Conservation (phyloP, 2,797 vertebrate species). For the Muscicapa comitata region DNA sequence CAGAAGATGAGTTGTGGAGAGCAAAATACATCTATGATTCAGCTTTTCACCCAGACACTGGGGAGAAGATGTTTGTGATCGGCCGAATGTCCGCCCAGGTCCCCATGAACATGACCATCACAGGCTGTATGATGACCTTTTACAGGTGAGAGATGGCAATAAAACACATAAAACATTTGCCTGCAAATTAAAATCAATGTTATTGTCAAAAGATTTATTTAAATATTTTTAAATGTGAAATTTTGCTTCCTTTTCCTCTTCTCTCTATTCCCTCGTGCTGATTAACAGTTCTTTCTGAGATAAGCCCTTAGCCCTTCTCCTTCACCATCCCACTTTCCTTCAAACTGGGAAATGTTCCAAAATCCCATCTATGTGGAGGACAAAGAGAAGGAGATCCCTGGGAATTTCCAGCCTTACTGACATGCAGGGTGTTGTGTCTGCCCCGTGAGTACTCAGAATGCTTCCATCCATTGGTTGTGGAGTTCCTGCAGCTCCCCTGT, state of each 20-base stretch:
- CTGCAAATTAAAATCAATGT: background rate
- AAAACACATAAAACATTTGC: background rate
- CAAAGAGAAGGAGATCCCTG: background rate
- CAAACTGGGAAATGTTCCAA: background rate
- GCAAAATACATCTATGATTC: conserved; percentile 97
- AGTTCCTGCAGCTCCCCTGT: background rate
- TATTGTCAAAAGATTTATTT: background rate
- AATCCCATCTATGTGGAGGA: background rate
- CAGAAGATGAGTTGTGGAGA: conserved; percentile 93
- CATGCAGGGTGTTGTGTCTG: background rate
- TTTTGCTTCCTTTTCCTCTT: background rate
- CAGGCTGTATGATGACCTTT: conserved; percentile 99
- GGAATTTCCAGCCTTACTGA: background rate
- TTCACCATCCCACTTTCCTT: background rate
- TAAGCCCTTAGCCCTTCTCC: background rate
- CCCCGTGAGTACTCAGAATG: background rate
- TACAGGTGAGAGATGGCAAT: conserved; percentile 81
- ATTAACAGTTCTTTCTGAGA: background rate
- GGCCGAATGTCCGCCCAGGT: conserved; percentile 98
- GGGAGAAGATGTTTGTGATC: conserved; percentile 97
- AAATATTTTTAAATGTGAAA: background rate
- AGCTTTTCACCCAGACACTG: conserved; percentile 96
- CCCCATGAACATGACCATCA: conserved; percentile 99
- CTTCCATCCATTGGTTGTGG: fast-evolving
- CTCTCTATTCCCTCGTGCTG: background rate